phyloP scores from a whole-genome alignment of 2,888 invertebrate genomes.

The Cephus rjabovi region DNA sequence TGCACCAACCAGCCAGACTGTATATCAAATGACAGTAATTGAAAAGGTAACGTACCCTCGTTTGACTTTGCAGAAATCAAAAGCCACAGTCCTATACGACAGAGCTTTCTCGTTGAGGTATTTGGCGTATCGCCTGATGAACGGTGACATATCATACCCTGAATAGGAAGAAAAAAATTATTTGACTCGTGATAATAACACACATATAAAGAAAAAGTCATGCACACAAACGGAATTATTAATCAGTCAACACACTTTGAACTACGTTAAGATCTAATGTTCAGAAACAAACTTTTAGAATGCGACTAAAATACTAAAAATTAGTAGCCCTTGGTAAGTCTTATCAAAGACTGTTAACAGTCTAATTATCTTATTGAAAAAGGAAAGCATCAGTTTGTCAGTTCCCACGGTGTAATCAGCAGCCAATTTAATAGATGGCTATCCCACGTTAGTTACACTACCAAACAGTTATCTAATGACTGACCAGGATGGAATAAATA shows the following conservation, averaged over 20 bases:
- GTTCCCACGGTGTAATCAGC: not conserved
- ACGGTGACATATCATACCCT: constrained; percentile 99
- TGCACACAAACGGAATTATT: not conserved
- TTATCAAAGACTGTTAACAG: not conserved
- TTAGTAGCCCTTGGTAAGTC: not conserved
- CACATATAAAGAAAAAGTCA: not conserved
- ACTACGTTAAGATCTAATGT: not conserved
- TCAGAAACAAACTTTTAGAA: not conserved
- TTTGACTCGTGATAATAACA: not conserved
- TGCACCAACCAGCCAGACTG: not conserved
- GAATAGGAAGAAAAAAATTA: constrained; percentile 46
- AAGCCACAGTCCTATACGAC: constrained; percentile 98
- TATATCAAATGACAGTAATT: not conserved
- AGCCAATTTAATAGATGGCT: not conserved
- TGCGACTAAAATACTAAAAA: not conserved
- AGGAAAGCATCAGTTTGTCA: not conserved
- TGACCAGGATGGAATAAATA: not conserved
- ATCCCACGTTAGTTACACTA: not conserved
- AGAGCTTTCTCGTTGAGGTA: constrained; percentile 99
- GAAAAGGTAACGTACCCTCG: constrained; percentile 80
- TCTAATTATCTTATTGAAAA: not conserved
- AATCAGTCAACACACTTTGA: not conserved
- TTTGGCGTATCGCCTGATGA: constrained; percentile 98
- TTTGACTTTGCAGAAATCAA: constrained; percentile 99
- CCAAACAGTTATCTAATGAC: not conserved